Evolutionary conservation across 2,797 vertebrate species (phyloP), one percentile per base, ranked within the genome.

Genomic region (Hydrolagus colliei): DNA sequence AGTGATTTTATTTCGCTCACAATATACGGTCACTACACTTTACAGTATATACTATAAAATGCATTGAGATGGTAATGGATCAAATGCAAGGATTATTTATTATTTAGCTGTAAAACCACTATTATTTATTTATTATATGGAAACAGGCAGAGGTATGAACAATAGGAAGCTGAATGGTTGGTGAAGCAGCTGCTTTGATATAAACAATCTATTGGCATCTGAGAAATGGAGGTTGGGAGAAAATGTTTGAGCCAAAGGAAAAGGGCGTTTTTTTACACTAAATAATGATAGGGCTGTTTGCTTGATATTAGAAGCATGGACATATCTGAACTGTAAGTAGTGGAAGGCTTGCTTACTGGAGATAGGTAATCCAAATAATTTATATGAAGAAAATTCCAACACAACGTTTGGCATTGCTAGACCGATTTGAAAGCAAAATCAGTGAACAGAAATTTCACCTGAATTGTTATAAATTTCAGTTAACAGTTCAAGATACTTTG

Each of bases 381-480:
- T 10, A 52, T 1, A 52, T 18, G 27, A 75, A 75, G 16, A 52
- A 75, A 14, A 9, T 52, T 32, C 52, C 52, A 52, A 6, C 41
- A 52, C 41, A 52, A 52, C 41, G 2, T 52, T 52, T 52, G 41
- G 41, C 41, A 52, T 52, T 52, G 41, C 41, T 52, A 52, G 41
- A 52, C 41, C 41, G 41, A 52, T 52, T 52, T 52, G 41, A 52
- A 52, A 52, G 41, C 41, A 52, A 52, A 52, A 52, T 52, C 41
- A 6, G 41, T 52, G 14, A 80, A 65, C 32, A 67, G 13, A 80
- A n/a, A 63, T 65, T 65, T 9, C n/a, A 22, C 18, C 41, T 76
- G 74, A 16, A 9, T 20, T 76, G 41, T 11, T 80, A 63, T 63
- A 79, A 79, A 79, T 13, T 27, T 79, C 59, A 79, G 78, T 65